These are phyloP conservation scores for Drosophila kanekoi DNA, from an alignment of 2,888 invertebrate species.

Conservation along the genomic window DNA sequence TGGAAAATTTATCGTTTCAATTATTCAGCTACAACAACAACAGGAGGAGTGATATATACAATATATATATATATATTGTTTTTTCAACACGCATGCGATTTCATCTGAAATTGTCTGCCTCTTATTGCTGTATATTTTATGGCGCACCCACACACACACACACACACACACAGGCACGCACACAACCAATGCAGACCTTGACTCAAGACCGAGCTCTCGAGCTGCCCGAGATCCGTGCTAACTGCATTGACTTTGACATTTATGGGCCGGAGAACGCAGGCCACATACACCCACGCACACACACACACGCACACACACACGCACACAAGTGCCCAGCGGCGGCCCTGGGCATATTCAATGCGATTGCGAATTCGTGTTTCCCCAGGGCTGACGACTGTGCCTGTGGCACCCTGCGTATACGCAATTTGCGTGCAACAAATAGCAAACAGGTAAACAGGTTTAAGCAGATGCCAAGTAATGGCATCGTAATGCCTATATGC, in stretches of 20 bases:
- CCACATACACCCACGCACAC: neutral
- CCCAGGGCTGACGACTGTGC: conserved; percentile 21
- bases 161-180: neutral
- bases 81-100: conserved; percentile 42
- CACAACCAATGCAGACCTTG: conserved; percentile 49
- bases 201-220: conserved; percentile 35
- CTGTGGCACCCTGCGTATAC: conserved; percentile 46
- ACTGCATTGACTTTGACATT: conserved; percentile 78
- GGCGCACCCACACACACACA: neutral
- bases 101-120: conserved; percentile 38
- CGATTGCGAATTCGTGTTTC: conserved; percentile 30
- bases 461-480: conserved; percentile 32
- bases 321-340: conserved; percentile 4
- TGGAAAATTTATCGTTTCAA: conserved; percentile 77
- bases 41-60: neutral
- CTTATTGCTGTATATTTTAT: conserved; percentile 49
- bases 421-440: conserved; percentile 47
- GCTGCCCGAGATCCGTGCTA: conserved; percentile 47
- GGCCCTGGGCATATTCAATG: conserved; percentile 49
- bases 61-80: neutral
- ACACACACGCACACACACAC: neutral
- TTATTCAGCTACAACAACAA: conserved; percentile 54
- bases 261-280: conserved; percentile 49
- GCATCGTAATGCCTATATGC: conserved; percentile 26
- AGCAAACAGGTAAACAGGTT: conserved; percentile 36